These are phyloP conservation scores for Bilobella aurantiaca DNA, from an alignment of 1,140 invertebrate genomes.

Conservation along the genomic window DNA sequence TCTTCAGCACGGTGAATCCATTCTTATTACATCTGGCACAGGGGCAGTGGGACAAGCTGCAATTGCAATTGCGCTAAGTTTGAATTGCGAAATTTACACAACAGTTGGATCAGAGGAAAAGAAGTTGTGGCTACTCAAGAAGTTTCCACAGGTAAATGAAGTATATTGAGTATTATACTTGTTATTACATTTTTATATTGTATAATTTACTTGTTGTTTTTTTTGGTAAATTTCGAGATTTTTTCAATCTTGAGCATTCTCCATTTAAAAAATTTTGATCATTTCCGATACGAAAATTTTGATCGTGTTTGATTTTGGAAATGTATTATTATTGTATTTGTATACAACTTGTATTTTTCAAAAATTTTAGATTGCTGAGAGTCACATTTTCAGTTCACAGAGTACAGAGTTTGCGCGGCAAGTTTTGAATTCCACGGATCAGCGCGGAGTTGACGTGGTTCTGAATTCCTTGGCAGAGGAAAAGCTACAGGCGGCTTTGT, in stretches of 20 bases:
- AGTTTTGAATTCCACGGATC: slow-evolving; percentile 51
- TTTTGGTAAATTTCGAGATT: no score
- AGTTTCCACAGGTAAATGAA: slow-evolving; percentile 68
- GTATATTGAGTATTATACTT: no score
- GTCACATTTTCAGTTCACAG: slow-evolving; percentile 81
- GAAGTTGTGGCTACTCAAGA: slow-evolving; percentile 66
- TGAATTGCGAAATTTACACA: slow-evolving; percentile 64
- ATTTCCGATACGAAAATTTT: no score
- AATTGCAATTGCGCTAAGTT: slow-evolving; percentile 76
- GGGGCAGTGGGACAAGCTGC: slow-evolving; percentile 94
- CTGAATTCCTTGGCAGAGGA: slow-evolving; percentile 71
- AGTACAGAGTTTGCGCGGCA: slow-evolving; percentile 78
- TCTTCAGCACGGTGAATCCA: slow-evolving; percentile 67
- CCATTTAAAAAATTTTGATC: no score
- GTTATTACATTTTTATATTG: no score
- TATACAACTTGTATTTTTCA: no score
- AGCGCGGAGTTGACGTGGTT: slow-evolving; percentile 61
- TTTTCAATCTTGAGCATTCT: no score
- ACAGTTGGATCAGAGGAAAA: slow-evolving; percentile 81
- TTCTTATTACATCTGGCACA: slow-evolving; percentile 88
- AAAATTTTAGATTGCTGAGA: background rate
- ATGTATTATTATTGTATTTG: background rate
- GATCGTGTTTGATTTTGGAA: no score
- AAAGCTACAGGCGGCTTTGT: slow-evolving; percentile 54
- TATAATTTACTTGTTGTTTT: no score